phyloP scores from a whole-genome alignment of 2,797 vertebrate genomes.

The Coranthus polyacanthus region DNA sequence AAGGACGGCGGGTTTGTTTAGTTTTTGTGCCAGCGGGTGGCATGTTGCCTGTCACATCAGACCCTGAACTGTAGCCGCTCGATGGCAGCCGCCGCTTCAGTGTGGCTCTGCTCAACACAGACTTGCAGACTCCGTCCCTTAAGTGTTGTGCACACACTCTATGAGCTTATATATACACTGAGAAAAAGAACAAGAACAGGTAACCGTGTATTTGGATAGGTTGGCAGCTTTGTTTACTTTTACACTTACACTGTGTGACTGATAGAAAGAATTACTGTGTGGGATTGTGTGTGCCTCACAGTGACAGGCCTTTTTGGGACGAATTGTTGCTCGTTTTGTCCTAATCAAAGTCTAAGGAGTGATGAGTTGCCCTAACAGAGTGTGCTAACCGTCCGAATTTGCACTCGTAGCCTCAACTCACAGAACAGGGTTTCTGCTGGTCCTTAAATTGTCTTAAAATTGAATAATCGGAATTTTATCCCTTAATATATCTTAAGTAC shows the following conservation, averaged over 20 bases:
- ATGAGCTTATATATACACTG: conserved; percentile 58
- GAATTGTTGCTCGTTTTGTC: conserved; percentile 50
- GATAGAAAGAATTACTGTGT: conserved; percentile 65
- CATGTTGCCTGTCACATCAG: conserved; percentile 53
- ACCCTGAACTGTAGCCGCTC: conserved; percentile 27
- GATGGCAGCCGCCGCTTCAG: conserved; percentile 7
- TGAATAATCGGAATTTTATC: too few relatives aligned
- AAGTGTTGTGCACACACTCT: conserved; percentile 63
- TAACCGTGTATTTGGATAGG: conserved; percentile 64
- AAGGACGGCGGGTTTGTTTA: conserved; percentile 54
- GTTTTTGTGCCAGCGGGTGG: conserved; percentile 60
- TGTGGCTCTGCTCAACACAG: conserved; percentile 36
- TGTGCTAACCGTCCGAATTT: conserved; percentile 27
- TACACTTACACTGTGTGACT: conserved; percentile 68
- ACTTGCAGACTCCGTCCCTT: conserved; percentile 63
- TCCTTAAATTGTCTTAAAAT: too few relatives aligned
- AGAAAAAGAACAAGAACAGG: conserved; percentile 59
- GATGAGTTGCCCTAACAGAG: conserved; percentile 50
- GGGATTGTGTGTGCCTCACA: conserved; percentile 48
- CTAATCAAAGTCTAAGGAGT: conserved; percentile 44
- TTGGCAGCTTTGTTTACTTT: conserved; percentile 67
- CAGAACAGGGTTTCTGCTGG: too few relatives aligned
- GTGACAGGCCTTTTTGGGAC: conserved; percentile 52
- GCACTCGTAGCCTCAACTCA: conserved; percentile 24
- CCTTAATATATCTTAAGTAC: too few relatives aligned